Conservation (phyloP, 2,113 vertebrate genomes). For the Choloepus hoffmanni region DNA sequence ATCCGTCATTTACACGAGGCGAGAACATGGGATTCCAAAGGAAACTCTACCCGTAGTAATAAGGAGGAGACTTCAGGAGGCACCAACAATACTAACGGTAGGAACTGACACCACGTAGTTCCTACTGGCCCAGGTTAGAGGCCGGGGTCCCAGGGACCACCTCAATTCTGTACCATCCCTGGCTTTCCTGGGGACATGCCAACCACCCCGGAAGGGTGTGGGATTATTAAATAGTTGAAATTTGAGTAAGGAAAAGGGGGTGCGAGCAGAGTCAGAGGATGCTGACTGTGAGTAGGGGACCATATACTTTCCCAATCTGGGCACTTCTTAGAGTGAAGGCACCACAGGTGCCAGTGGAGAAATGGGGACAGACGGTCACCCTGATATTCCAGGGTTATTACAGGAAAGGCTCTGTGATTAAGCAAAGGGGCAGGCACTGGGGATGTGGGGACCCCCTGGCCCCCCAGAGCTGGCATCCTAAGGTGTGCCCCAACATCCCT, state of each 20-base stretch:
- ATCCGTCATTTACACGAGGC: background rate
- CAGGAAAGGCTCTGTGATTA: background rate
- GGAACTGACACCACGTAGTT: background rate
- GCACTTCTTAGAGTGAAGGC: background rate
- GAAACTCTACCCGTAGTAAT: background rate
- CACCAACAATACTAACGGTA: background rate
- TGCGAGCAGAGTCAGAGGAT: background rate
- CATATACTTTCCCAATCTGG: background rate
- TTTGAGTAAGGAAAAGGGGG: background rate
- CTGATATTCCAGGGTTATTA: background rate
- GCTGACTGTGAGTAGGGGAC: background rate
- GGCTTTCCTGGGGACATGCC: background rate
- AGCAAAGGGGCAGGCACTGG: no score
- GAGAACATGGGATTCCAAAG: background rate
- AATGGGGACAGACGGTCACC: rapidly evolving
- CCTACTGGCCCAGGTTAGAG: background rate
- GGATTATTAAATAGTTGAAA: background rate
- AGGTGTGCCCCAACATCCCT: background rate
- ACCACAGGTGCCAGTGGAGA: background rate
- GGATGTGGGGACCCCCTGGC: background rate
- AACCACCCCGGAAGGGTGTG: background rate
- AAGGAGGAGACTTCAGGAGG: background rate
- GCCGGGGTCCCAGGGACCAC: no score
- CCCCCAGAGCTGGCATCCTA: background rate
- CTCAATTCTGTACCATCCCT: background rate